These are phyloP conservation scores for Philereme transversata DNA, from an alignment of 2,888 invertebrate species.

Conservation along the genomic window DNA sequence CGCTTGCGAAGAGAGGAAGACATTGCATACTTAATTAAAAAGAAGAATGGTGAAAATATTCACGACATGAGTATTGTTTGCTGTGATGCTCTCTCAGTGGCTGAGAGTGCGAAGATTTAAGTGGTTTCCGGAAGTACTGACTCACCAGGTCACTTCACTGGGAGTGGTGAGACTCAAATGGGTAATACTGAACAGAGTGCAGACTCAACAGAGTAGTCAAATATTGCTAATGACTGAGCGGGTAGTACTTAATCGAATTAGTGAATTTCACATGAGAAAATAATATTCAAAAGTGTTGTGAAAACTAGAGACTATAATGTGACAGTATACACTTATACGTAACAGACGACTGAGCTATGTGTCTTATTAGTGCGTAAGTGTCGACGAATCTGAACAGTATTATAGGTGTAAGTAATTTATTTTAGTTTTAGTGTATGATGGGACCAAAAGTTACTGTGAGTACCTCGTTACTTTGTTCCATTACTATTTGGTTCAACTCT, in stretches of 20 bases:
- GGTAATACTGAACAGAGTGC: constrained; percentile 11
- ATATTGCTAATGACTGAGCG: constrained; percentile 11
- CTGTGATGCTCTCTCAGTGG: neutral
- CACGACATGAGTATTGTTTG: neutral
- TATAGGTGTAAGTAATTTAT: constrained; percentile 69
- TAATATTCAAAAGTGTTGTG: constrained; percentile 22
- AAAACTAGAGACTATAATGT: constrained; percentile 30
- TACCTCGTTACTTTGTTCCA: constrained; percentile 55
- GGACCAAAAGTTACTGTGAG: constrained; percentile 79
- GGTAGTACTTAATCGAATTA: constrained; percentile 13
- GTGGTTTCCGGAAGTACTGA: constrained; percentile 1
- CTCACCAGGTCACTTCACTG: neutral
- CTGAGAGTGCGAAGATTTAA: neutral
- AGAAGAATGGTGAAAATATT: constrained; percentile 6
- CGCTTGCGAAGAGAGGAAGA: constrained; percentile 60
- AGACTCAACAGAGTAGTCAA: constrained; percentile 11
- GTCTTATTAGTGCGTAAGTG: constrained; percentile 43
- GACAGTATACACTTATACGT: constrained; percentile 32
- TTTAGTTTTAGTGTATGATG: constrained; percentile 54
- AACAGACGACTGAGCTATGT: constrained; percentile 44
- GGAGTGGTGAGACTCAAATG: neutral
- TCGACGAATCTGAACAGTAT: constrained; percentile 69
- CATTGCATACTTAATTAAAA: constrained; percentile 27
- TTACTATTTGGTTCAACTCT: constrained; percentile 57
- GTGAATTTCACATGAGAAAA: constrained; percentile 10